Conservation (phyloP, 2,113 vertebrate species). For the Junco hyemalis region DNA sequence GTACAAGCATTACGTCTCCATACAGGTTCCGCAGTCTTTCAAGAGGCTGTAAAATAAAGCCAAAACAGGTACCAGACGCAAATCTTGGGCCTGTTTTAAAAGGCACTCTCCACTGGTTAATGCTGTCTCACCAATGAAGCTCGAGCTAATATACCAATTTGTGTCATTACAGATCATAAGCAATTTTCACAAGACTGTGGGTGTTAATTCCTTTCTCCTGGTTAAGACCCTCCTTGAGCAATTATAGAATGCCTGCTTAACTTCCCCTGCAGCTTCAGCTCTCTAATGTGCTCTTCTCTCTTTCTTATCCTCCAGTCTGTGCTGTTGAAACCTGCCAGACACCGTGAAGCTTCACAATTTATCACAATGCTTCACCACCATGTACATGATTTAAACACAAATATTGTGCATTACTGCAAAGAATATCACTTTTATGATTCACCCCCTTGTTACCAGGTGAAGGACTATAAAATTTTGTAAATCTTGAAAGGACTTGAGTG, state of each 20-base stretch:
- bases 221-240: background rate
- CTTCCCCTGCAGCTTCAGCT: slow-evolving; percentile 19
- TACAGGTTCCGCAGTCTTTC: background rate
- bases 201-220: slow-evolving; percentile 57
- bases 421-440: background rate
- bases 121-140: background rate
- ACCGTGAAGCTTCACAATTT: background rate
- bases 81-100: background rate
- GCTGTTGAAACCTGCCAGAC: background rate
- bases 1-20: accelerated
- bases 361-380: background rate
- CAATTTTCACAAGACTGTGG: slow-evolving; percentile 45
- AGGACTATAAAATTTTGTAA: background rate
- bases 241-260: slow-evolving; percentile 15
- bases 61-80: background rate
- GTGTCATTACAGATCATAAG: slow-evolving; percentile 25
- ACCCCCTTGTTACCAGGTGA: background rate
- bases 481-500: background rate
- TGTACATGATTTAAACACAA: background rate
- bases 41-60: background rate
- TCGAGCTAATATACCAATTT: background rate
- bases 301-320: background rate
- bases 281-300: background rate
- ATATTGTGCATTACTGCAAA: background rate
- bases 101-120: background rate